Evolutionary conservation across 2,113 vertebrate genomes (phyloP), one percentile per base, ranked within the genome.

Genomic region (Lanius ludovicianus): DNA sequence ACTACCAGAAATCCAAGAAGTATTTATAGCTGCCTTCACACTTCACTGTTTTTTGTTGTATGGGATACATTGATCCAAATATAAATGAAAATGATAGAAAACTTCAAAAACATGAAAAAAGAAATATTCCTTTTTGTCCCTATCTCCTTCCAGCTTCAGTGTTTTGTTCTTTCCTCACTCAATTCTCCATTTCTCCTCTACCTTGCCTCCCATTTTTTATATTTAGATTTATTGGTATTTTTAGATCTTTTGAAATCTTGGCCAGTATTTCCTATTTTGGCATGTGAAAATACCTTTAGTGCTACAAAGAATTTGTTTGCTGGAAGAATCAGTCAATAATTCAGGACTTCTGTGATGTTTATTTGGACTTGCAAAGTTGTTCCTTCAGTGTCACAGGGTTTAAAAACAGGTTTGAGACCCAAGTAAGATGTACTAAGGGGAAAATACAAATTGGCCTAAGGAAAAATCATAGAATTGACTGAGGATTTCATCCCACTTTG

Each of bases 21-120:
- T 92, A 89, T 96, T 95, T 97, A 78, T 92, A 95, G 91, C 64
- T 11, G 23, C 81, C 65, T 89, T 91, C 86, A 57, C n/a, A 46
- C 77, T 85, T 84, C 41, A 25, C 23, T 77, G 11, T 33, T 63
- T 82, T 85, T 70, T 73, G 71, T 77, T 71, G 41, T 70, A 57
- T 47, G 23, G 75, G 84, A 78, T 59, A 84, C 52, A 71, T 87
- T 82, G 89, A 95, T 93, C 76, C 75, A 85, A 96, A 95, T 46
- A 74, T 21, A 96, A 93, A 91, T 81, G n/a, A 76, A 89, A 84
- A 84, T 55, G 8, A 88, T 79, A 50, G 65, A 93, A 95, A 94
- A 35, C 62, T 56, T 84, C 10, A 11, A 70, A 92, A 91, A 60
- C 86, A 53, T 62, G 71, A 87, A 94, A 74, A 21, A 95, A 75